phyloP scores from a whole-genome alignment of 2,797 vertebrate genomes.

The Pelobates cultripes region DNA sequence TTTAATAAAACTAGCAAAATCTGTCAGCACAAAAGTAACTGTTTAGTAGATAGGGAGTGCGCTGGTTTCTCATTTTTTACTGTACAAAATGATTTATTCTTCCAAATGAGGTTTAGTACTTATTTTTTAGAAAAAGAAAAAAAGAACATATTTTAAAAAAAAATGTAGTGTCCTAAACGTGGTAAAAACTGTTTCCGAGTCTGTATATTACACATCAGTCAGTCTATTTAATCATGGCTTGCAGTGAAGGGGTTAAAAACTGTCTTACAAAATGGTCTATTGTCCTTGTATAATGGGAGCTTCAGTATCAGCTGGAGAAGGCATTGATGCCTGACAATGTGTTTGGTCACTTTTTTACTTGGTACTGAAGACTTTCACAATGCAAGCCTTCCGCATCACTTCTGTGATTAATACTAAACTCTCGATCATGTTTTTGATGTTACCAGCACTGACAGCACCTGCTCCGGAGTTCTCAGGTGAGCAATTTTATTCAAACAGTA shows the following conservation, averaged over 20 bases:
- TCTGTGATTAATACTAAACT: not conserved
- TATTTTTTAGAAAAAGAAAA: too few species aligned
- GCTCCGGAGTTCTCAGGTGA: conserved; percentile 10
- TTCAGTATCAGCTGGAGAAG: not conserved
- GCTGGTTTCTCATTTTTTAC: too few species aligned
- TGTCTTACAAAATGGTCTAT: not conserved
- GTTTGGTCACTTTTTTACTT: not conserved
- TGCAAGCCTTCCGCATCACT: not conserved
- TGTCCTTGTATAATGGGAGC: not conserved
- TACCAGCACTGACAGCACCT: not conserved
- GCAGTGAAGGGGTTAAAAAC: not conserved
- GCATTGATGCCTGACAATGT: not conserved
- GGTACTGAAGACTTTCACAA: conserved; percentile 1
- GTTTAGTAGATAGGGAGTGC: too few species aligned
- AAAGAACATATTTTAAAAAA: too few species aligned
- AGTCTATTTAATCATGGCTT: not conserved
- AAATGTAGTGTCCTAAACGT: too few species aligned
- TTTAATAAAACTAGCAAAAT: too few species aligned
- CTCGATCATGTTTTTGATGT: not conserved
- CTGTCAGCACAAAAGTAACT: too few species aligned
- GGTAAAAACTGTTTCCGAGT: too few species aligned
- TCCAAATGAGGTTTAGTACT: too few species aligned
- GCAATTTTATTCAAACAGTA: not conserved
- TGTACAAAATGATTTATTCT: too few species aligned
- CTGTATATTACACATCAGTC: not conserved